Evolutionary conservation across 2,797 vertebrate genomes (phyloP).

Genomic region (Sebastes hubbsi): DNA sequence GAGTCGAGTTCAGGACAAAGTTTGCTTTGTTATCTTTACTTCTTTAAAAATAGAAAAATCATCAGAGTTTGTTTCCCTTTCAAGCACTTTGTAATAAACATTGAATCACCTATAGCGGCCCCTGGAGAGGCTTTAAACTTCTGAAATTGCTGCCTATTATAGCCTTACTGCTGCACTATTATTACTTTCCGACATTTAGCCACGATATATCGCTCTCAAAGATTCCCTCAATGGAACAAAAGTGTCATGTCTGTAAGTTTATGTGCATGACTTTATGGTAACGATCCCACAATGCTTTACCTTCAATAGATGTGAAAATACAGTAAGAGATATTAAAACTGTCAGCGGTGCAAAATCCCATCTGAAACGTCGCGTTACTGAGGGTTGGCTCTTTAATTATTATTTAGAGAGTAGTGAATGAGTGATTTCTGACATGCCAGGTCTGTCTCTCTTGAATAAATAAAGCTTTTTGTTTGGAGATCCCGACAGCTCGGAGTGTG

Average conservation of each 20-base stretch:
- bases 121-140: not conserved
- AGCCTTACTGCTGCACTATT: not conserved
- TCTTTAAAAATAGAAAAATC: not conserved
- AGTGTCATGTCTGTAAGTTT: not conserved
- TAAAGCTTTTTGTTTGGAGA: not conserved
- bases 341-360: not conserved
- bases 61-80: not conserved
- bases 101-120: not conserved
- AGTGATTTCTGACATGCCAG: not conserved
- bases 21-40: not conserved
- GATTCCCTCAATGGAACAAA: not conserved
- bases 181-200: not conserved
- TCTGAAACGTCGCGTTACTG: not conserved
- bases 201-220: not conserved
- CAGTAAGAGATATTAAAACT: not conserved
- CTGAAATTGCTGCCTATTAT: not conserved
- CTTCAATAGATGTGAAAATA: not conserved
- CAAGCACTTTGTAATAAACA: not conserved
- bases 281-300: not conserved
- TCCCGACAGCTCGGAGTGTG: not conserved
- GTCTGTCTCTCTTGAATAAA: not conserved
- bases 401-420: not conserved
- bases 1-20: not conserved
- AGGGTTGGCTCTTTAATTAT: not conserved
- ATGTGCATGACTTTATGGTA: not conserved